phyloP scores from a whole-genome alignment of 2,797 vertebrate genomes.

The Neoniphon sammara region DNA sequence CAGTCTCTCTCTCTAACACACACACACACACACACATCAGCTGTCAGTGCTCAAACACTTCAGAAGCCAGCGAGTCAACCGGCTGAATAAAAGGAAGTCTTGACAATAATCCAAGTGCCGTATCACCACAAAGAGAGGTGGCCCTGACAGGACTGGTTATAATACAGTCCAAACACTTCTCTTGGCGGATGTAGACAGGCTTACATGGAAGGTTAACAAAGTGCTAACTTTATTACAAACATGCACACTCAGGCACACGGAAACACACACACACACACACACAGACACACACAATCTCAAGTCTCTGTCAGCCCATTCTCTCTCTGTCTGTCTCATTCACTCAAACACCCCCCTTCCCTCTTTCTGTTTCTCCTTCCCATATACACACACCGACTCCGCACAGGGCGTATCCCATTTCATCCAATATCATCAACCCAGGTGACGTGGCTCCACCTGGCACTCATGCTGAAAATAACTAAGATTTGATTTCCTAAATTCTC shows the following conservation, averaged over 20 bases:
- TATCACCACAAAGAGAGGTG: constrained; percentile 39
- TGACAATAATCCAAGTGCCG: constrained; percentile 53
- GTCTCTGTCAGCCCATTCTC: constrained; percentile 21
- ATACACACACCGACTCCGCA: constrained; percentile 37
- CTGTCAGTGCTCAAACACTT: constrained; percentile 60
- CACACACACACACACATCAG: constrained; percentile 24
- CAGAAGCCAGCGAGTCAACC: constrained; percentile 64
- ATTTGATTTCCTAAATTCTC: constrained; percentile 75
- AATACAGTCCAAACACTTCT: constrained; percentile 67
- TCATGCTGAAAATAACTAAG: constrained; percentile 73
- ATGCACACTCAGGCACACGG: constrained; percentile 37
- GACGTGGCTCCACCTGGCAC: constrained; percentile 71
- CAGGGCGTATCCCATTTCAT: constrained; percentile 67
- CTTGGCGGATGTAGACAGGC: constrained; percentile 55
- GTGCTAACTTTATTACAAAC: constrained; percentile 62
- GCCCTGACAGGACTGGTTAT: constrained; percentile 52
- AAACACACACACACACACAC: constrained; percentile 13
- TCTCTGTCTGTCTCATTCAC: constrained; percentile 48
- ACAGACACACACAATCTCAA: constrained; percentile 16
- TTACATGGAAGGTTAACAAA: constrained; percentile 58
- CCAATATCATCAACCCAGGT: constrained; percentile 69
- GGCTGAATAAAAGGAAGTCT: constrained; percentile 46
- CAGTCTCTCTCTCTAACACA: constrained; percentile 33
- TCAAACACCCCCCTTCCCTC: constrained; percentile 30
- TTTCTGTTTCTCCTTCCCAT: background rate